Evolutionary conservation across 2,113 vertebrate genomes (phyloP).

Genomic region (Peromyscus californicus): DNA sequence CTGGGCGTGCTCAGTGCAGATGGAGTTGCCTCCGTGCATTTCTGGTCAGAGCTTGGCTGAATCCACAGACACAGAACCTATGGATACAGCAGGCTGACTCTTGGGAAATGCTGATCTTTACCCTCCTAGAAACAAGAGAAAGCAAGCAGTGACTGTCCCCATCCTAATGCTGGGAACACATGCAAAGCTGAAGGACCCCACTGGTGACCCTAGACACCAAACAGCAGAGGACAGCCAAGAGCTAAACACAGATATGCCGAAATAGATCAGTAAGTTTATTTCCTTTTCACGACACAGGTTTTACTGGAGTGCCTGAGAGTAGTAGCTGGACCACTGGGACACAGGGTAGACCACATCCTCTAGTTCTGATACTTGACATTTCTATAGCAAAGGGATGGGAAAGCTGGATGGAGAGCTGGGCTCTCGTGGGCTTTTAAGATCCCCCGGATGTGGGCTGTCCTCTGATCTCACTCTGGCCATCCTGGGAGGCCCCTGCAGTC

Average conservation of each 20-base stretch:
- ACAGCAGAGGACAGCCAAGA: neutral
- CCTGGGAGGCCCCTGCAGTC: neutral
- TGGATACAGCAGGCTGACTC: neutral
- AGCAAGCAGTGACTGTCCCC: neutral
- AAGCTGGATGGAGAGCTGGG: neutral
- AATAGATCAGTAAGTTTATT: neutral
- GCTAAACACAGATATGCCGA: neutral
- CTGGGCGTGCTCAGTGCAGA: neutral
- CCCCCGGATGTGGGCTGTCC: neutral
- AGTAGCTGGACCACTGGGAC: neutral
- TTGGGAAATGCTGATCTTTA: neutral
- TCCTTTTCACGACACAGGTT: neutral
- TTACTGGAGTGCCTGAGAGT: accelerated
- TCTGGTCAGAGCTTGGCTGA: neutral
- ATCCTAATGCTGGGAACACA: neutral
- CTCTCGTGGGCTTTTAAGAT: neutral
- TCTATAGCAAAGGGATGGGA: neutral
- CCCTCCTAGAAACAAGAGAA: neutral
- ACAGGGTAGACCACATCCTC: accelerated
- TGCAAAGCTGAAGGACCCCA: neutral
- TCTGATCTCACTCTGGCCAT: neutral
- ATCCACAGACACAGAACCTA: neutral
- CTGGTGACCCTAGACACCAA: neutral
- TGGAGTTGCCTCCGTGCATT: neutral
- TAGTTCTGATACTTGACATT: neutral